Conservation (phyloP, 1,140 invertebrate genomes). For the Atopsyche davidsoni region DNA sequence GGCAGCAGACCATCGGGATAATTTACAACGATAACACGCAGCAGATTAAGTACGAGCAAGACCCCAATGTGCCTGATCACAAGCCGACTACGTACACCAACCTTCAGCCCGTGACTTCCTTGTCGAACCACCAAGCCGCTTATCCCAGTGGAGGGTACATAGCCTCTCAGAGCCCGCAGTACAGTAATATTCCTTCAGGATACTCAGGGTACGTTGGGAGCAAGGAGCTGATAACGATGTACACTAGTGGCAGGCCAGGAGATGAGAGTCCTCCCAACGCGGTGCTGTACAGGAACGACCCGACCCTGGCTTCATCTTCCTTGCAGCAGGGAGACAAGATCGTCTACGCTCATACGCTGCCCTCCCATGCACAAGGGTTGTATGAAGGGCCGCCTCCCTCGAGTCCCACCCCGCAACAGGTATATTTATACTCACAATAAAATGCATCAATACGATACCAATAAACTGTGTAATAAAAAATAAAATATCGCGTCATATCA, state of each 20-base stretch:
- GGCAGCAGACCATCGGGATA: constrained; percentile 41
- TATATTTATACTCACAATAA: constrained; percentile 30
- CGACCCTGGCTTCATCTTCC: constrained; percentile 51
- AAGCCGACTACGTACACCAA: constrained; percentile 41
- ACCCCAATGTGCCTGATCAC: constrained; percentile 33
- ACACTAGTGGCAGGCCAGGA: constrained; percentile 37
- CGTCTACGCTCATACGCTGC: constrained; percentile 39
- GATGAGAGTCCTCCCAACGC: constrained; percentile 43
- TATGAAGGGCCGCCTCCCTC: constrained; percentile 49
- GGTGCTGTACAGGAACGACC: constrained; percentile 51
- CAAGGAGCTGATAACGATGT: constrained; percentile 43
- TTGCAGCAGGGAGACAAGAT: constrained; percentile 36
- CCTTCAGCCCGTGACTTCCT: constrained; percentile 43
- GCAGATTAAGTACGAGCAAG: constrained; percentile 44
- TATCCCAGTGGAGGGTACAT: constrained; percentile 36
- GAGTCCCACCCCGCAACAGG: constrained; percentile 49
- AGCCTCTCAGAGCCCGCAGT: constrained; percentile 29
- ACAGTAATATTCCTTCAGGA: constrained; percentile 13
- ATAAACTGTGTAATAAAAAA: no score
- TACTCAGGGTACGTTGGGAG: constrained; percentile 24
- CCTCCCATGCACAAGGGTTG: constrained; percentile 35
- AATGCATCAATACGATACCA: no score
- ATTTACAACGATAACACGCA: constrained; percentile 27
- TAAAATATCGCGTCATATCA: no score
- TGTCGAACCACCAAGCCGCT: constrained; percentile 27